Conservation (phyloP, 2,113 vertebrate species). For the Stomatorhinus ivindoensis region DNA sequence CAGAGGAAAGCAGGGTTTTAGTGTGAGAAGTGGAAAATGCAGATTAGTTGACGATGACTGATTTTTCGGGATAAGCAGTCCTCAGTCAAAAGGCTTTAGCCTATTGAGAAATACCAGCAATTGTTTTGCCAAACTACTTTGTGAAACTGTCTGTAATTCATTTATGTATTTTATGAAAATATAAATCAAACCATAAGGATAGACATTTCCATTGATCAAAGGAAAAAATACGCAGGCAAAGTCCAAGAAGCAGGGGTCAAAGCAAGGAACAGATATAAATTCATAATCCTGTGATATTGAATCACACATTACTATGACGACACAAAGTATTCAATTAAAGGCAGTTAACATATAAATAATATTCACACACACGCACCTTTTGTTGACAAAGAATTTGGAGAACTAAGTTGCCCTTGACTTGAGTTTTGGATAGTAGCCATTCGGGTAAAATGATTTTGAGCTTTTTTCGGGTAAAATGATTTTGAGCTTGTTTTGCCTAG, state of each 20-base stretch:
- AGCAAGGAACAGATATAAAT: not conserved
- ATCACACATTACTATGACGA: not conserved
- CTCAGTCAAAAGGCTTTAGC: not conserved
- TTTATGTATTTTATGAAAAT: not conserved
- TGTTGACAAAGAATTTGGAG: not conserved
- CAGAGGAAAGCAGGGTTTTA: not conserved
- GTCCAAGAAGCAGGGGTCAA: not conserved
- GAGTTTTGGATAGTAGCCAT: not conserved
- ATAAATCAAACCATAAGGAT: not conserved
- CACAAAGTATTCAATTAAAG: not conserved
- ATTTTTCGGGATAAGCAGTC: not conserved
- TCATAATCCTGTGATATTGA: not conserved
- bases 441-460: not conserved
- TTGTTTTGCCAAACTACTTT: not conserved
- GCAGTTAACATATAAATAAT: not conserved
- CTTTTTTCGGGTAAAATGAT: not conserved
- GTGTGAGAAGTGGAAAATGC: not conserved
- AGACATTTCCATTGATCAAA: not conserved
- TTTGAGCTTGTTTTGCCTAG: not conserved
- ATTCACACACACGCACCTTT: not conserved
- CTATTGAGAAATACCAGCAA: not conserved
- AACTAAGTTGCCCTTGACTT: not conserved
- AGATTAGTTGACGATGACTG: not conserved
- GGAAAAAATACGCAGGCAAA: too few relatives aligned
- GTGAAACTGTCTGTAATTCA: not conserved